Conservation (phyloP, 1,140 invertebrate species). For the Leptopilina clavipes region DNA sequence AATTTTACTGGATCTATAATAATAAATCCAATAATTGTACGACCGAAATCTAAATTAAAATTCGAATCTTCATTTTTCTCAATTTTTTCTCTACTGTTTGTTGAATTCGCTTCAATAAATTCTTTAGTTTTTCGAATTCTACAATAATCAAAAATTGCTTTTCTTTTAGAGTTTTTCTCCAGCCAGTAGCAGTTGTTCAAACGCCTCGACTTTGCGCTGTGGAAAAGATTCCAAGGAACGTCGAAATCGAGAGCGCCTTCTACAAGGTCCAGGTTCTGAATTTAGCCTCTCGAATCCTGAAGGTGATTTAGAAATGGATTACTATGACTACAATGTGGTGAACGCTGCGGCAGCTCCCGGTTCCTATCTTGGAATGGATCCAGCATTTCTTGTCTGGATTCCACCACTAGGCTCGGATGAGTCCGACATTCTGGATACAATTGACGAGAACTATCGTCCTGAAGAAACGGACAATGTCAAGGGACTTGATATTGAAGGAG, state of each 20-base stretch:
- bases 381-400: constrained; percentile 90
- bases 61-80: background rate
- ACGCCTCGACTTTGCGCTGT: constrained; percentile 68
- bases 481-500: constrained; percentile 61
- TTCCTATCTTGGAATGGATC: constrained; percentile 89
- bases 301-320: constrained; percentile 87
- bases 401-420: constrained; percentile 79
- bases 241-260: constrained; percentile 81
- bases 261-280: constrained; percentile 83
- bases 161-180: constrained; percentile 80
- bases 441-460: constrained; percentile 52
- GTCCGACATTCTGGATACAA: constrained; percentile 52
- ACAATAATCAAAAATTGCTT: background rate
- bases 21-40: too few relatives aligned
- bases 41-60: background rate
- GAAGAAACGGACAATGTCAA: constrained; percentile 46
- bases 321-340: constrained; percentile 91
- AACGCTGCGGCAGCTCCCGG: constrained; percentile 87
- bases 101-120: background rate
- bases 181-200: constrained; percentile 78
- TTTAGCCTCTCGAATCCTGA: constrained; percentile 84
- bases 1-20: too few relatives aligned
- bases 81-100: background rate
- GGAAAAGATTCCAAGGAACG: constrained; percentile 86
- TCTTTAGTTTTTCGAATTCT: background rate